Base-by-base conservation (phyloP, 2,113 vertebrate species). In the Aegithalos caudatus region DNA sequence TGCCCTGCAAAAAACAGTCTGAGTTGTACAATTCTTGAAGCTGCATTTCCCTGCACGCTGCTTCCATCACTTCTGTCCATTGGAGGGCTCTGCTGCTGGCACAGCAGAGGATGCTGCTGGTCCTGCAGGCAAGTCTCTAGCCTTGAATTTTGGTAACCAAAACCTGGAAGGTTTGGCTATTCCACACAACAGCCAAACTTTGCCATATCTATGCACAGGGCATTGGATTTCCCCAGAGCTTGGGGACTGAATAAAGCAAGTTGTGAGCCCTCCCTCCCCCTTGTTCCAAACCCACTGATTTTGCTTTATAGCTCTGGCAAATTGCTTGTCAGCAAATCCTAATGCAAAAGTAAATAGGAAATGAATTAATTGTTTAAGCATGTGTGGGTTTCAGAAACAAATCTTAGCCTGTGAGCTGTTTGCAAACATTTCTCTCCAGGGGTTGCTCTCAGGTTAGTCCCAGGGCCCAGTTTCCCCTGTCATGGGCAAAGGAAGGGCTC, bases 301-400 rank as follows among this genome's bases (percentile, higher is more conserved):
- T 50, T 57, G 31, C 44, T 62, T 83, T 66, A 38, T 25, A 38
- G 69, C 57, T 83, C 56, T 70, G 44, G 44, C 5, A 3, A 90
- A 45, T 42, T 78, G 53, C 88, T 95, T 91, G 81, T 79, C 66
- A 88, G 69, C 82, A 78, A 74, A 88, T 93, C 67, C 78, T 77
- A 66, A 70, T 57, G 60, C 35, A 72, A 44, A 78, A 94, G 47
- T 70, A 79, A 93, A 69, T 69, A 91, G 70, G 47, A 60, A 73
- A 29, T 37, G 66, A 74, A 72, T 95, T 95, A 87, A 90, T 92
- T 90, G 53, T 62, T 35, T 71, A 88, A 95, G 84, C 80, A 37
- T 19, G 37, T 64, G 54, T 65, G 28, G 44, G 28, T 88, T 94
- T 67, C 69, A 71, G 72, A 69, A 66, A 77, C 51, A 67, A 84